phyloP scores from a whole-genome alignment of 1,140 invertebrate species.

The Thaumetopoea pityocampa region DNA sequence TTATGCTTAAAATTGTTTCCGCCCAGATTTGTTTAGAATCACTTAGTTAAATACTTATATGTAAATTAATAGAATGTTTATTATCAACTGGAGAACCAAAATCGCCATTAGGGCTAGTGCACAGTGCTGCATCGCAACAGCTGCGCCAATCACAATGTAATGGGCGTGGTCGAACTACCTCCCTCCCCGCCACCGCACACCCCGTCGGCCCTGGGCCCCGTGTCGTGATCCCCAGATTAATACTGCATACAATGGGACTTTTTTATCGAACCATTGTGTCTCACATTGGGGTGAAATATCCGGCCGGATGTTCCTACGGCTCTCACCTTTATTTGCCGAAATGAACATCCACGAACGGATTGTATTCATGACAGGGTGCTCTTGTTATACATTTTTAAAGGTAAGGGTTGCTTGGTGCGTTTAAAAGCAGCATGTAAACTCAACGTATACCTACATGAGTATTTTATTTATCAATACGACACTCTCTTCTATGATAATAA shows the following conservation, averaged over 20 bases:
- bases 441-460: too few species aligned
- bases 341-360: constrained; percentile 56
- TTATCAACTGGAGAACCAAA: constrained; percentile 1
- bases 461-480: too few species aligned
- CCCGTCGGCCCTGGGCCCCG: constrained; percentile 22
- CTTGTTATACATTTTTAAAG: not conserved
- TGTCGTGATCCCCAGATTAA: constrained; percentile 60
- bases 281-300: constrained; percentile 70
- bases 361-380: constrained; percentile 14
- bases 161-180: constrained; percentile 52
- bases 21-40: too few species aligned
- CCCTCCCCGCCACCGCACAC: constrained; percentile 24
- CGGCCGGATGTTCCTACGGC: constrained; percentile 66
- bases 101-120: constrained; percentile 39
- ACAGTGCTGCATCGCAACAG: constrained; percentile 55
- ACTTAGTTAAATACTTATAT: too few species aligned
- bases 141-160: constrained; percentile 72
- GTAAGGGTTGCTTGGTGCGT: too few species aligned
- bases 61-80: too few species aligned
- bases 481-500: too few species aligned
- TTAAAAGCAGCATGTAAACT: too few species aligned
- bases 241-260: constrained; percentile 68
- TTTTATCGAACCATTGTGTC: constrained; percentile 64
- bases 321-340: constrained; percentile 62
- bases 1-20: too few species aligned